These are phyloP conservation scores for Liopterus haemorrhoidalis DNA, from an alignment of 2,888 invertebrate genomes.

Conservation along the genomic window DNA sequence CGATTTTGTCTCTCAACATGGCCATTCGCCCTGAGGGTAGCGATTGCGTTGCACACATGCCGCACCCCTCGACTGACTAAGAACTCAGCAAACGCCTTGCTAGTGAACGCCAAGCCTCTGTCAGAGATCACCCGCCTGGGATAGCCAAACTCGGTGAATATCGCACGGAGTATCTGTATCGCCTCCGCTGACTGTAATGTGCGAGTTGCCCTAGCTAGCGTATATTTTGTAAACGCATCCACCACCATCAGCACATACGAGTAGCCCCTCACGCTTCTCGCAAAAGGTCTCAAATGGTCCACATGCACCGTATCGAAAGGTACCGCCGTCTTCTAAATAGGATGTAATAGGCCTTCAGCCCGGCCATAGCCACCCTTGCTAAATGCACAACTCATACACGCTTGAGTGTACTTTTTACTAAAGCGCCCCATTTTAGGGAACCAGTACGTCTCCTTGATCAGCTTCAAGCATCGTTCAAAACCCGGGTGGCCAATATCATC, in stretches of 20 bases:
- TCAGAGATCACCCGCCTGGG: slow-evolving; percentile 29
- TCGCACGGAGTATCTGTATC: slow-evolving; percentile 14
- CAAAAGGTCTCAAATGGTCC: slow-evolving; percentile 30
- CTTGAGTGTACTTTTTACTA: slow-evolving; percentile 33
- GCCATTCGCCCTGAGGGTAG: slow-evolving; percentile 31
- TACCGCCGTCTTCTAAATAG: slow-evolving; percentile 24
- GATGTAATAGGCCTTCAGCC: slow-evolving; percentile 31
- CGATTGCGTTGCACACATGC: slow-evolving; percentile 24
- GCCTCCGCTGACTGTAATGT: slow-evolving; percentile 7
- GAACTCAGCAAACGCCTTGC: slow-evolving; percentile 24
- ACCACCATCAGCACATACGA: slow-evolving; percentile 29
- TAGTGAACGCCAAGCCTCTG: slow-evolving; percentile 27
- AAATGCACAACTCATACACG: slow-evolving; percentile 36
- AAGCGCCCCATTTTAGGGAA: slow-evolving; percentile 35
- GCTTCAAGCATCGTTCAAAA: slow-evolving; percentile 28
- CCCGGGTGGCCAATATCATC: slow-evolving; percentile 39
- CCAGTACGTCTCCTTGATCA: slow-evolving; percentile 36
- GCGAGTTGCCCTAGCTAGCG: slow-evolving; percentile 16
- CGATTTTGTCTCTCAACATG: no score
- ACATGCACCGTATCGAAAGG: slow-evolving; percentile 29
- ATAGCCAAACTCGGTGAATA: slow-evolving; percentile 23
- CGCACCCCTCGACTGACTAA: slow-evolving; percentile 20
- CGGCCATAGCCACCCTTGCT: slow-evolving; percentile 33
- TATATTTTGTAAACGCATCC: slow-evolving; percentile 28
- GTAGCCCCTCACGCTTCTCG: slow-evolving; percentile 20